Conservation (phyloP, 2,888 invertebrate genomes). For the Calameuta pallipes region DNA sequence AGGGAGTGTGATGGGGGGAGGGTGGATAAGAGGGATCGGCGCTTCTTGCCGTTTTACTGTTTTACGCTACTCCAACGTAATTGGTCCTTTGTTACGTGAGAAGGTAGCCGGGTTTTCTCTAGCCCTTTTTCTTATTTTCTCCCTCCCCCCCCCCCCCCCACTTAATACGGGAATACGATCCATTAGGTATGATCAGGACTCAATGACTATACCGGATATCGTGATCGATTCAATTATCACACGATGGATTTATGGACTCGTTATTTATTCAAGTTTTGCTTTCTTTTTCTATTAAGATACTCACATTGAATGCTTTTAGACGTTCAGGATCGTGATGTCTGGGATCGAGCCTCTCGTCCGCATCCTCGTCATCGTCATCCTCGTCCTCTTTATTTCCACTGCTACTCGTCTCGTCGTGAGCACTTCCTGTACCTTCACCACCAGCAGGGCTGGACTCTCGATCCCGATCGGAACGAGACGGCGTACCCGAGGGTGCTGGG, state of each 20-base stretch:
- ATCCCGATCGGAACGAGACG: conserved; percentile 62
- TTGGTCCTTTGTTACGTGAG: background rate
- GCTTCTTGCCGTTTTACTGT: background rate
- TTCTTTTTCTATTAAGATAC: conserved; percentile 51
- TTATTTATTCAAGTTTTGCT: background rate
- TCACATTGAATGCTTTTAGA: conserved; percentile 95
- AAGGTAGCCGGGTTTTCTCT: background rate
- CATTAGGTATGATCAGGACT: background rate
- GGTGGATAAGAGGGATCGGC: background rate
- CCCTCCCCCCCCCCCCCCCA: no score
- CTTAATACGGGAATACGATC: background rate
- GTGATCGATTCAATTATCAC: background rate
- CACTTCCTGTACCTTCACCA: conserved; percentile 73
- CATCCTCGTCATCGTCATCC: conserved; percentile 90
- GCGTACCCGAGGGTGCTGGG: conserved; percentile 58
- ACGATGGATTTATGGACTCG: background rate
- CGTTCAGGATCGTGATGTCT: conserved; percentile 92
- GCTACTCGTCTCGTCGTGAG: conserved; percentile 89
- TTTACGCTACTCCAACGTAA: background rate
- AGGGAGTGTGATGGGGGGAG: background rate
- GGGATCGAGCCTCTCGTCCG: conserved; percentile 90
- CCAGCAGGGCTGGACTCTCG: conserved; percentile 77
- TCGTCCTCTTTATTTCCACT: conserved; percentile 89
- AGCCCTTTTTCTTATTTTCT: background rate
- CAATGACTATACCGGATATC: background rate